Evolutionary conservation across 1,140 invertebrate species (phyloP), one percentile per base, ranked within the genome.

Genomic region (Colletes latitarsis): DNA sequence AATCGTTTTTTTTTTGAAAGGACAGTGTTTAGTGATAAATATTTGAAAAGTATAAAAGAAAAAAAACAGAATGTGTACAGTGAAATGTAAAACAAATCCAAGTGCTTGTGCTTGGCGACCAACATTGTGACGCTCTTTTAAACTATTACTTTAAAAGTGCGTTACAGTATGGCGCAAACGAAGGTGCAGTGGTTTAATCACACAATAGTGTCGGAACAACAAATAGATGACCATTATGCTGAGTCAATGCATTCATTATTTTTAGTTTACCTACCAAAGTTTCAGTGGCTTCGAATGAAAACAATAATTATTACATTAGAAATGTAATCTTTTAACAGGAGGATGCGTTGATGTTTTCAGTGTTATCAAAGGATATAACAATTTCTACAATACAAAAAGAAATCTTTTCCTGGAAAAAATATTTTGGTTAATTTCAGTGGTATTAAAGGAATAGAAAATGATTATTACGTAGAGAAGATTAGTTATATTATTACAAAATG

Each of bases 201-300:
- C 85, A 89, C 74, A 84, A 70, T 92, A 90, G 92, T 92, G 91
- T 91, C 88, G 85, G 82, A 91, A 89, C 85, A 89, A 88, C 75
- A 91, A 92, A 92, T 93, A 93, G 92, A 92, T 92, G 89, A 90
- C 90, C 84, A 91, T 88, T 89, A 89, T 90, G 90, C 89, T 92
- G 91, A 92, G 70, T 86, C 90, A 90, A 88, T 90, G 88, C 88
- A 85, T 92, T 89, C 88, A 72, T 91, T 92, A 92, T 89, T 87
- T 77, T 82, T 89, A 82, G 77, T 90, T 86, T 84, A 91, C 86
- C 84, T 82, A 88, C 79, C 83, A 82, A 87, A 90, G 73, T 88
- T 86, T 76, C 80, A 87, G 84, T 87, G 85, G 68, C 69, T 12
- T 43, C 21, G 19, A 60, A 82, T 71, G 53, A 49, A 62, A 77